Evolutionary conservation across 2,113 vertebrate species (phyloP).

Genomic region (Raja brachyura): DNA sequence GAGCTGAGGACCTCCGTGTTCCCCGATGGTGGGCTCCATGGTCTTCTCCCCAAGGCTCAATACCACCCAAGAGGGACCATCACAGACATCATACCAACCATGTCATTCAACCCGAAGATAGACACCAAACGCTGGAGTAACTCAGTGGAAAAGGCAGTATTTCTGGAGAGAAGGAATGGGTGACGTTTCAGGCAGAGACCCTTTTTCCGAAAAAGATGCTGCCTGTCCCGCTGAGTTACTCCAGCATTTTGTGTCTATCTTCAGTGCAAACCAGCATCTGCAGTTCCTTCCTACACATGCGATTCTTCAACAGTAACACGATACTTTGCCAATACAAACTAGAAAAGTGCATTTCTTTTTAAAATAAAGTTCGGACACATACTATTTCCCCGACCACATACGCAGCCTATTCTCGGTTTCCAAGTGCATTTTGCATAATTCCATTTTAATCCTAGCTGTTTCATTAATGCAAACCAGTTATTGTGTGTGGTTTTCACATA

Average conservation of each 20-base stretch:
- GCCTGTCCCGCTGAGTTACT: no score
- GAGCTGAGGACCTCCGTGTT: neutral
- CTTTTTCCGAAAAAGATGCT: no score
- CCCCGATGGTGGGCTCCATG: no score
- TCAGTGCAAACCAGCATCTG: no score
- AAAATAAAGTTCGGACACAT: neutral
- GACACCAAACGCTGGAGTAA: no score
- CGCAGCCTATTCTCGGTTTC: no score
- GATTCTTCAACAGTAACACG: neutral
- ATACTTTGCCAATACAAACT: neutral
- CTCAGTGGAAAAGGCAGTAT: no score
- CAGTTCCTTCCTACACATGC: no score
- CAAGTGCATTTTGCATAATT: neutral
- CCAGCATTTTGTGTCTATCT: no score
- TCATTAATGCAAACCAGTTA: neutral
- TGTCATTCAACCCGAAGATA: no score
- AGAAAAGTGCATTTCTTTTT: neutral
- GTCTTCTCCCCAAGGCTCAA: neutral
- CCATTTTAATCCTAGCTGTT: neutral
- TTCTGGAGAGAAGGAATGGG: no score
- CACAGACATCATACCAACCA: neutral
- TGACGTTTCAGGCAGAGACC: no score
- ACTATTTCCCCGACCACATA: neutral
- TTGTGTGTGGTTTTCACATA: neutral
- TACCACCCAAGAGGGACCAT: neutral